Evolutionary conservation across 2,888 invertebrate genomes (phyloP).

Genomic region (Archaeoteleia sp.): DNA sequence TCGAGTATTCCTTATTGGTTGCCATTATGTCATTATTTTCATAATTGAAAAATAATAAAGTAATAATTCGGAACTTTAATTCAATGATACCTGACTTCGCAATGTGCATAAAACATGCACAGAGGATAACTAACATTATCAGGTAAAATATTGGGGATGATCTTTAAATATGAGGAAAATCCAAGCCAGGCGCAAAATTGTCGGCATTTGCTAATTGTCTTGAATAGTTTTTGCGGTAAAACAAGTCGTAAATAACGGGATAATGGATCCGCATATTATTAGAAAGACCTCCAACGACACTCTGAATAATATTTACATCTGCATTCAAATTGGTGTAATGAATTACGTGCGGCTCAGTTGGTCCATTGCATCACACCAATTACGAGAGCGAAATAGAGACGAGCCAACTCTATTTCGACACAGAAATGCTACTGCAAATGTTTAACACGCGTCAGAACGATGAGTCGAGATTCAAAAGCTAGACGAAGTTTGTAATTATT

Average conservation of each 20-base stretch:
- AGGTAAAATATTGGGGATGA: conserved; percentile 25
- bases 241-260: conserved; percentile 30
- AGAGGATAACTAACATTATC: conserved; percentile 13
- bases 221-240: conserved; percentile 33
- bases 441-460: conserved; percentile 13
- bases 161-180: conserved; percentile 38
- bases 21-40: too few species aligned
- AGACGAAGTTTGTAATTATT: conserved; percentile 7
- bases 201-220: conserved; percentile 33
- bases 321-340: conserved; percentile 33
- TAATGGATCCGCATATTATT: conserved; percentile 31
- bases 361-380: conserved; percentile 25
- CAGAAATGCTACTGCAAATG: conserved; percentile 23
- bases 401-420: conserved; percentile 1
- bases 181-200: conserved; percentile 11
- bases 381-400: conserved; percentile 17
- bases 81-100: conserved; percentile 11
- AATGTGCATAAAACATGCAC: conserved; percentile 2
- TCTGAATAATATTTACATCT: conserved; percentile 40
- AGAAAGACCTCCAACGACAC: conserved; percentile 19
- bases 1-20: too few species aligned
- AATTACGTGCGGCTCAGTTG: conserved; percentile 26
- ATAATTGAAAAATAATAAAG: conserved; percentile 2
- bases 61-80: conserved; percentile 5
- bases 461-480: conserved; percentile 12